Evolutionary conservation across 2,888 invertebrate species (phyloP).

Genomic region (Stenurella melanura): DNA sequence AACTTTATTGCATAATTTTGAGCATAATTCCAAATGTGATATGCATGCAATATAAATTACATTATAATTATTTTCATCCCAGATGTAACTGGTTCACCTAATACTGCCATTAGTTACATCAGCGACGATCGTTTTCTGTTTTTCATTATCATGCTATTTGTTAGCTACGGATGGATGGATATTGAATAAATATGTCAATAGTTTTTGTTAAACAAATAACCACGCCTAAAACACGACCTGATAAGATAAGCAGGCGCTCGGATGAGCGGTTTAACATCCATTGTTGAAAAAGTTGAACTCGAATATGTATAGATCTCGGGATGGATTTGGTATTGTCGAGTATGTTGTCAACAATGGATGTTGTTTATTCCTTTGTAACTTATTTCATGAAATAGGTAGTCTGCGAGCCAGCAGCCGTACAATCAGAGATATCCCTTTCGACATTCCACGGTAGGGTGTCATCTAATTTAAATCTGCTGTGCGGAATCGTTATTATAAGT

Average conservation of each 20-base stretch:
- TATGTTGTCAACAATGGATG: not conserved
- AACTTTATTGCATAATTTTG: not conserved
- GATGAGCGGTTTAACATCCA: not conserved
- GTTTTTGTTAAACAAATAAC: slow-evolving; percentile 33
- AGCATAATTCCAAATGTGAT: not conserved
- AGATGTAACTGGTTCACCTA: not conserved
- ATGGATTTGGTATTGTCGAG: no score
- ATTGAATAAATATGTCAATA: slow-evolving; percentile 35
- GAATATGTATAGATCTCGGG: not conserved
- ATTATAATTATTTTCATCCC: not conserved
- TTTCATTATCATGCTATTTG: slow-evolving; percentile 1
- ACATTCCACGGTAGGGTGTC: no score
- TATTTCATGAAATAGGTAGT: not conserved
- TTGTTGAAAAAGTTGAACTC: slow-evolving; percentile 7
- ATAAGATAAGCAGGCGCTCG: slow-evolving; percentile 27
- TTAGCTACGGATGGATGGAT: slow-evolving; percentile 8
- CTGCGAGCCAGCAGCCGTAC: not conserved
- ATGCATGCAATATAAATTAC: not conserved
- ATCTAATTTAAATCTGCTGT: no score
- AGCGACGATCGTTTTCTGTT: not conserved
- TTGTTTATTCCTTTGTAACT: not conserved
- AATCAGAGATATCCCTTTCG: no score
- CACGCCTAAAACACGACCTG: slow-evolving; percentile 25
- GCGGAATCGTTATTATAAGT: no score
- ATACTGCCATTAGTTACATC: not conserved